Evolutionary conservation across 2,113 vertebrate species (phyloP).

Genomic region (Phocoena sinus): DNA sequence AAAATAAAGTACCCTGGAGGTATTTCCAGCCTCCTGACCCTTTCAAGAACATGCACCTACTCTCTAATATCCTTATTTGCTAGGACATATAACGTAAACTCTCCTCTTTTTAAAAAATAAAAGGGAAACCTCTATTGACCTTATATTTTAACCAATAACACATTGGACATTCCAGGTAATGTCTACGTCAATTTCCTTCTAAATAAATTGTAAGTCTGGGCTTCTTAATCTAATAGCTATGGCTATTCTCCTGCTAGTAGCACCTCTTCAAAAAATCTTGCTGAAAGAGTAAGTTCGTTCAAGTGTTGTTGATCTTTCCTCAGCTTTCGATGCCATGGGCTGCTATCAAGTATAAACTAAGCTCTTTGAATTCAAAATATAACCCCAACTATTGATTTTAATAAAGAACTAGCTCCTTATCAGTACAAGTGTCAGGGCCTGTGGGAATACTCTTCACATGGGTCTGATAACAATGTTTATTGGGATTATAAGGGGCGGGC

Average conservation of each 20-base stretch:
- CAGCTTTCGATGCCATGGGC: neutral
- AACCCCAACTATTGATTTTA: slow-evolving; percentile 8
- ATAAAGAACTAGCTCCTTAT: slow-evolving; percentile 24
- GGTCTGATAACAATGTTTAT: slow-evolving; percentile 7
- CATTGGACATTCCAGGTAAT: neutral
- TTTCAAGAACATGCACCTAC: neutral
- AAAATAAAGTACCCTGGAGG: neutral
- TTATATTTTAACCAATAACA: neutral
- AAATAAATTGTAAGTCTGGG: neutral
- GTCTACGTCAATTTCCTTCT: neutral
- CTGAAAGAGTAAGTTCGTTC: neutral
- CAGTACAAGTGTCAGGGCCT: neutral
- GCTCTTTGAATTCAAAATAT: slow-evolving; percentile 11
- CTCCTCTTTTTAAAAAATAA: neutral
- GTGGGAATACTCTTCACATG: neutral
- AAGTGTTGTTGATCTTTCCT: neutral
- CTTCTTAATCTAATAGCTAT: neutral
- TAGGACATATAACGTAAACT: neutral
- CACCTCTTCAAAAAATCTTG: neutral
- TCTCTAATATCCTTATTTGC: neutral
- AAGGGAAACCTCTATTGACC: neutral
- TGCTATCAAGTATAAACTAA: neutral
- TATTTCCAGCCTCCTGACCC: neutral
- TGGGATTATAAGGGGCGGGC: neutral
- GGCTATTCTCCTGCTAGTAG: neutral